These are phyloP conservation scores for Mycetomoellerius zeteki DNA, from an alignment of 1,140 invertebrate genomes.

Conservation along the genomic window DNA sequence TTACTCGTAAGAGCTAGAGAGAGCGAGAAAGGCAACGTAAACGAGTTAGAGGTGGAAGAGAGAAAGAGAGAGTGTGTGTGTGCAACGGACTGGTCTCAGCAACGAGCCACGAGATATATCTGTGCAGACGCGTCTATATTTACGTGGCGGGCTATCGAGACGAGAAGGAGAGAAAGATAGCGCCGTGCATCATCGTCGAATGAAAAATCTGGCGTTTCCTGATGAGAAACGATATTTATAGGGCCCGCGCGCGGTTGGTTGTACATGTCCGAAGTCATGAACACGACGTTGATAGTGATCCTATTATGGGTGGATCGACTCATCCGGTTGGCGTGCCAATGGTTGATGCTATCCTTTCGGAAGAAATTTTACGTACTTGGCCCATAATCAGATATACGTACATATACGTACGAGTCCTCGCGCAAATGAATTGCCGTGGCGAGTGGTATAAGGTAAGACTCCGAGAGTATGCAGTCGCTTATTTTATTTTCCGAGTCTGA, in stretches of 20 bases:
- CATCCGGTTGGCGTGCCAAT: constrained; percentile 37
- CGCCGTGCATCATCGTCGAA: constrained; percentile 69
- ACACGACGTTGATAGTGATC: constrained; percentile 58
- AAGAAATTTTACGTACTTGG: constrained; percentile 61
- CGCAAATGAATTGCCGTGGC: constrained; percentile 43
- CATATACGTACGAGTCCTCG: neutral
- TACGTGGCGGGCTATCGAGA: constrained; percentile 69
- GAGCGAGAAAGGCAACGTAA: neutral
- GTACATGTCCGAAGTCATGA: constrained; percentile 61
- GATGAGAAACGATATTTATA: constrained; percentile 75
- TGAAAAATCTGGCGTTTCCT: constrained; percentile 73
- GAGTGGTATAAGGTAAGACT: constrained; percentile 11
- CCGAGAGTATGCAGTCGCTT: neutral
- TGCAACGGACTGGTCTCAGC: constrained; percentile 33
- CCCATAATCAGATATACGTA: constrained; percentile 55
- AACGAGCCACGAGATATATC: constrained; percentile 64
- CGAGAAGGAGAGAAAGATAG: constrained; percentile 23
- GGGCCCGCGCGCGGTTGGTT: constrained; percentile 16
- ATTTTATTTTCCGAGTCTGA: constrained; percentile 51
- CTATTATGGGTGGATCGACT: constrained; percentile 54
- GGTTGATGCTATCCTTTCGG: constrained; percentile 40
- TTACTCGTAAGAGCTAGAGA: constrained; percentile 19
- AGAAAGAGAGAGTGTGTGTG: constrained; percentile 5
- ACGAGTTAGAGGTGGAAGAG: constrained; percentile 25
- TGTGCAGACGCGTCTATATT: constrained; percentile 71